Evolutionary conservation across 2,888 invertebrate genomes (phyloP).

Genomic region (Pristionchus japonicus): DNA sequence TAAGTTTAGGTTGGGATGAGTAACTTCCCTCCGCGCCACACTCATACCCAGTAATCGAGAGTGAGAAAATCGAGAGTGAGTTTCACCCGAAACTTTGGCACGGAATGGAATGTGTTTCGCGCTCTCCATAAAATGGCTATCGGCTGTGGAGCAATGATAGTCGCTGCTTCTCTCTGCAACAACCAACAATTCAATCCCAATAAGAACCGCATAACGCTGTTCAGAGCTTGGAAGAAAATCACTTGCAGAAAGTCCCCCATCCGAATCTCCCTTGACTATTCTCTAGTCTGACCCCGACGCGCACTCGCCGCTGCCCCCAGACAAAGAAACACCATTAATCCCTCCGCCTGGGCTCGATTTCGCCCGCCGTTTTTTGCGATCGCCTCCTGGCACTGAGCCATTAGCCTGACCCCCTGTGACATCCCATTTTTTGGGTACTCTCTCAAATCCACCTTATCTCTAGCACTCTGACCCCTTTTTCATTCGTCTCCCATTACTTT

Average conservation of each 20-base stretch:
- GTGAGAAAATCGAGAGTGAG: background rate
- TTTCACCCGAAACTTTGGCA: background rate
- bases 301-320: background rate
- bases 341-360: background rate
- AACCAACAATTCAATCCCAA: no score
- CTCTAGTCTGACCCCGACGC: background rate
- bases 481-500: background rate
- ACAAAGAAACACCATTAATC: constrained; percentile 3
- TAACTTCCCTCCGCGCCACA: background rate
- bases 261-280: background rate
- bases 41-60: background rate
- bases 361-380: background rate
- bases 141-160: no score
- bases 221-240: background rate
- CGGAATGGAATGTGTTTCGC: background rate
- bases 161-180: no score
- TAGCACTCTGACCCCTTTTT: background rate
- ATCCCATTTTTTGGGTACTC: no score
- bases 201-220: no score
- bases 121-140: no score
- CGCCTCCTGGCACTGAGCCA: constrained; percentile 16
- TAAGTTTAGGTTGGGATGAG: background rate
- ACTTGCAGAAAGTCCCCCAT: background rate
- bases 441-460: no score
- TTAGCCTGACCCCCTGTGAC: constrained; percentile 30